These are phyloP conservation scores for Thereva nobilitata DNA, from an alignment of 2,888 invertebrate genomes.

Conservation along the genomic window DNA sequence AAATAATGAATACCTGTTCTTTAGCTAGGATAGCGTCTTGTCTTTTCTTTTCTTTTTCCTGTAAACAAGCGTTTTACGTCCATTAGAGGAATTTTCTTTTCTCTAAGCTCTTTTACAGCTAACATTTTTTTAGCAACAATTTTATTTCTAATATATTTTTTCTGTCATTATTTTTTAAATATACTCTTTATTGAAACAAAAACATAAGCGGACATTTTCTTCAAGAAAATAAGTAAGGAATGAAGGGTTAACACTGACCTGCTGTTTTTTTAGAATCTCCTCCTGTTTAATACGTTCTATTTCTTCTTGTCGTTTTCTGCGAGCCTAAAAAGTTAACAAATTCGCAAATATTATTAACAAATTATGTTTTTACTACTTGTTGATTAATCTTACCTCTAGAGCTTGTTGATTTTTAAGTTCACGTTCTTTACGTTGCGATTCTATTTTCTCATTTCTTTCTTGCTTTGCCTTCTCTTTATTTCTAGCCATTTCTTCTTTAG, in stretches of 20 bases:
- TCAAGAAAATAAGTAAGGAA: constrained; percentile 21
- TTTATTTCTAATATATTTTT: constrained; percentile 10
- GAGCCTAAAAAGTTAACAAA: constrained; percentile 67
- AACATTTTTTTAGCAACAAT: constrained; percentile 16
- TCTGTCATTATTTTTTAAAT: not conserved
- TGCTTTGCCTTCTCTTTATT: constrained; percentile 61
- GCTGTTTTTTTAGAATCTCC: constrained; percentile 82
- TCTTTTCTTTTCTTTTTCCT: constrained; percentile 90
- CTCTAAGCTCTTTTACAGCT: constrained; percentile 27
- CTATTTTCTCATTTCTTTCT: constrained; percentile 81
- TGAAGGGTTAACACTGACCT: constrained; percentile 63
- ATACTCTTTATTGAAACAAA: too few species aligned
- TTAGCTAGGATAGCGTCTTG: constrained; percentile 87
- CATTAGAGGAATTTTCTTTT: constrained; percentile 19
- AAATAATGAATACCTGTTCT: constrained; percentile 76
- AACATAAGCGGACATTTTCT: too few species aligned
- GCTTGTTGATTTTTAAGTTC: constrained; percentile 83
- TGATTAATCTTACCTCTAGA: constrained; percentile 72
- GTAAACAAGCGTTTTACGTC: constrained; percentile 51
- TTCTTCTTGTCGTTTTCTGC: constrained; percentile 83
- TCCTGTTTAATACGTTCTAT: constrained; percentile 81
- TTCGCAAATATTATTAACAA: not conserved
- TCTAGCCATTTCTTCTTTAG: constrained; percentile 66
- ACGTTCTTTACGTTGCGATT: constrained; percentile 79
- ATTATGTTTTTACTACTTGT: not conserved